Evolutionary conservation across 2,797 vertebrate genomes (phyloP).

Genomic region (Anguilla marmorata): DNA sequence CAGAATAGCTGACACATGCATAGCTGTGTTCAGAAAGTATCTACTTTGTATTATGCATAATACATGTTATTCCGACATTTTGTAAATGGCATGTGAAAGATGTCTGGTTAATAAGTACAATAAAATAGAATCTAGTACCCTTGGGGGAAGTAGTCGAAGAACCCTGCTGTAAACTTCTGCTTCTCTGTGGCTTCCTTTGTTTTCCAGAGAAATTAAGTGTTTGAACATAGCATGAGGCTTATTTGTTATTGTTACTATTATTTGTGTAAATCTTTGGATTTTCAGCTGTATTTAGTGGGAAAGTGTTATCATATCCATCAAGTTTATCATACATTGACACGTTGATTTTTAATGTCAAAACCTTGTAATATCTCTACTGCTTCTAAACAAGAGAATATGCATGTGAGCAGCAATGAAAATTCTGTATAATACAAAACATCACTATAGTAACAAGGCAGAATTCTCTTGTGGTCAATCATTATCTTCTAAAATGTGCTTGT

Average conservation of each 20-base stretch:
- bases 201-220: too few relatives aligned
- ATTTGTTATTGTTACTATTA: background rate
- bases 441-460: background rate
- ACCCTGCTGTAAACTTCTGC: too few relatives aligned
- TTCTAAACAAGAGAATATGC: background rate
- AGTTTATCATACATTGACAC: background rate
- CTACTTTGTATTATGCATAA: too few relatives aligned
- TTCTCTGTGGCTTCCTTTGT: too few relatives aligned
- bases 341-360: background rate
- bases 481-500: constrained; percentile 10
- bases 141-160: too few relatives aligned
- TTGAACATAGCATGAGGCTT: too few relatives aligned
- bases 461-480: background rate
- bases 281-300: background rate
- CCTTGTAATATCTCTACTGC: background rate
- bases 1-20: background rate
- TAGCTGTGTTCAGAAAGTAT: background rate
- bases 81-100: background rate
- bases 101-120: background rate
- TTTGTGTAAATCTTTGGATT: background rate
- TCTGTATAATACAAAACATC: background rate
- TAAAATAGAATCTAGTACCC: background rate
- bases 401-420: background rate
- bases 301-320: background rate
- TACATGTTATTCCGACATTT: too few relatives aligned